Evolutionary conservation across 2,888 invertebrate genomes (phyloP), one percentile per base, ranked within the genome.

Genomic region (Pandemis heparana): DNA sequence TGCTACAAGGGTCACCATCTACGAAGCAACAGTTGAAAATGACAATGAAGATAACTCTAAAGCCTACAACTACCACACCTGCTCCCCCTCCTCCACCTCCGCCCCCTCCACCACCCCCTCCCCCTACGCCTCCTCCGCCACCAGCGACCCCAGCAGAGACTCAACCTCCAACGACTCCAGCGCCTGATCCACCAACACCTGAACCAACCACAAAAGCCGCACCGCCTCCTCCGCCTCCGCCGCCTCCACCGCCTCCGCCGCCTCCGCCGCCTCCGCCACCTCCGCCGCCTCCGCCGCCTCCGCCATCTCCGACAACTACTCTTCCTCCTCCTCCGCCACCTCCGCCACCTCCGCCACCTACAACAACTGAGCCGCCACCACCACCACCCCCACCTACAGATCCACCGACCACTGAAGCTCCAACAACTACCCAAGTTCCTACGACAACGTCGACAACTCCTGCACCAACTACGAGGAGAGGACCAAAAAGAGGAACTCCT

Each of bases 21-120:
- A 38, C 60, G n/a, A 60, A 61, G 48, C 23, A 46, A n/a, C 46
- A 18, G 12, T 18, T 46, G 39, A 51, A 51, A 67, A 53, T 39
- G 10, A 53, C 51, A n/a, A n/a, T 14, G n/a, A 32, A 1, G 18
- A n/a, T 3, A 12, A 48, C 48, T n/a, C 64, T 12, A 32, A 64
- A 32, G 16, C 64, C 60, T 7, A n/a, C 32, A n/a, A 38, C 38
- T n/a, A 14, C 60, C n/a, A 14, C 8, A n/a, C 5, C 32, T 9
- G 7, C 51, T 18, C 6, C 51, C 2, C 16, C 51, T 8, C 8
- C 51, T 8, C n/a, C 51, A 0, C 51, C 51, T 7, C 16, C 51
- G 2, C 16, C 51, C 0, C 51, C 51, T 2, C 51, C 51, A 0
- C 51, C 51, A 5, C 51, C 51, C 8, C 16, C 51, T n/a, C 51